These are phyloP conservation scores for Enteromius argenteus DNA, from an alignment of 2,797 vertebrate genomes.

Conservation along the genomic window DNA sequence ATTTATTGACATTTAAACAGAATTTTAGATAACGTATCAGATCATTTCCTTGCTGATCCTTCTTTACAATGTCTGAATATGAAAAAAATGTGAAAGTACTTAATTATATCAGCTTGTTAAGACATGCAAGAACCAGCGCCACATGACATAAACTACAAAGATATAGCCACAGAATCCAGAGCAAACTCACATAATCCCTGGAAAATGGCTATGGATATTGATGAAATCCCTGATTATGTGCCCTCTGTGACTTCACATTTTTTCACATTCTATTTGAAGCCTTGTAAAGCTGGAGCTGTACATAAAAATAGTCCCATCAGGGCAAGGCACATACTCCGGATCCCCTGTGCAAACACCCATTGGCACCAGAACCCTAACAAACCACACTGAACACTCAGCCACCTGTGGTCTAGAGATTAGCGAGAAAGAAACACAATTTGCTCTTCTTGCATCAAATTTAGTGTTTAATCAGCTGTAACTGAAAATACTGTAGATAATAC, in stretches of 20 bases:
- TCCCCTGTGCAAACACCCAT: constrained; percentile 51
- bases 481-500: neutral
- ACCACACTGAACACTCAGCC: constrained; percentile 57
- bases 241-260: constrained; percentile 40
- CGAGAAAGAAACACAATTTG: constrained; percentile 42
- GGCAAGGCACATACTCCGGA: constrained; percentile 50
- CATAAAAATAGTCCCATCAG: constrained; percentile 57
- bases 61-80: neutral
- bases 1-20: neutral
- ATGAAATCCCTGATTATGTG: constrained; percentile 40
- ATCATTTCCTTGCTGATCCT: neutral
- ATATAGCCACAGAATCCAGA: neutral
- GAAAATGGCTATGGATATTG: constrained; percentile 16
- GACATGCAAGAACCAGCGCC: neutral
- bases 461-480: constrained; percentile 18
- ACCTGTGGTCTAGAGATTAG: constrained; percentile 64
- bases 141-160: neutral
- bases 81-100: neutral
- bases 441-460: constrained; percentile 9
- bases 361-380: constrained; percentile 55
- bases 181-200: neutral
- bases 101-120: neutral
- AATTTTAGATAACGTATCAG: neutral
- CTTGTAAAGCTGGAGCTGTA: constrained; percentile 51
- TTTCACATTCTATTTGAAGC: constrained; percentile 42